Base-by-base conservation (phyloP, 2,797 vertebrate genomes). In the Phrynocephalus vlangalii region DNA sequence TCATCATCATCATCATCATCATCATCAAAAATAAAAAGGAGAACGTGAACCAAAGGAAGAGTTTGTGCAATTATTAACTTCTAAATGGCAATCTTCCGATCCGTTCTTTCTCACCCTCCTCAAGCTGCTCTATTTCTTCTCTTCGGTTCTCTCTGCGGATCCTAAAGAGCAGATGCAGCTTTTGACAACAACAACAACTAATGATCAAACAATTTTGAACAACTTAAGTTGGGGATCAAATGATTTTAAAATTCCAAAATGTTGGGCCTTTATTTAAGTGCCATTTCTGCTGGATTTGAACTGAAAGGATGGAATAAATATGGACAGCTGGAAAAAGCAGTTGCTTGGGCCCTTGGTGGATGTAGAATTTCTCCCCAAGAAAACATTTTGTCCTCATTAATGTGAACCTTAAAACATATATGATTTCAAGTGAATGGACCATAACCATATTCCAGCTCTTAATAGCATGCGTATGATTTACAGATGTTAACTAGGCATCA, bases 361-460 rank as follows among this genome's bases (percentile, higher is more conserved):
- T 79, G 52, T 79, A 63, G 66, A 84, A 79, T 28, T 16, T 79
- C 20, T 26, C 68, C 18, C 30, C 52, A 66, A 86, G 90, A 82
- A 87, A 88, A 86, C 78, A 85, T 82, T 89, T 84, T 91, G 92
- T 88, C 91, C 76, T 89, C 90, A 88, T 86, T 89, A 93, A 94
- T 92, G 88, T 87, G 92, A 82, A 77, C 80, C 84, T 92, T 89
- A 91, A 91, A 92, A 88, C 87, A 92, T 76, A 81, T 26, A 91
- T 91, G 75, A 84, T 92, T 92, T 92, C 86, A 92, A 90, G 89
- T 91, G 91, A 91, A 91, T 91, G 90, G 90, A 89, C 94, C 94
- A 93, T 93, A 96, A 95, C 95, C 94, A 91, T 90, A 92, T 93
- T 94, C 90, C 93, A 92, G 95, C 96, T 94, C 94, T 91, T 88